Base-by-base conservation (phyloP, 2,797 vertebrate genomes). In the Phaenicophaeus curvirostris region DNA sequence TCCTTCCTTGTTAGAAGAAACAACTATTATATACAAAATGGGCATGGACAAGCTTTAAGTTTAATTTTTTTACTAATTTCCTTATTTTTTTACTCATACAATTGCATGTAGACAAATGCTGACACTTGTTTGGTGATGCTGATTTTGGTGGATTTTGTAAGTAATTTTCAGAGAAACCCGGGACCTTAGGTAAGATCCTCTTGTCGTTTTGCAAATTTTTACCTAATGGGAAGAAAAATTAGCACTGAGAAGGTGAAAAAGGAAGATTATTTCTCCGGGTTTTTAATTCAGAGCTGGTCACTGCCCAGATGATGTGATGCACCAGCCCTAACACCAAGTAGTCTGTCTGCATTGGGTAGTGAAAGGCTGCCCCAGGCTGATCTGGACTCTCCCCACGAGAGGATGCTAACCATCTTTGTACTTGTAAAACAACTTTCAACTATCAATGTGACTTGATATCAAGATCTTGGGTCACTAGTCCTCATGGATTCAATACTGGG, bases 271-370 rank as follows among this genome's bases (percentile, higher is more conserved):
- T 80, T 67, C 87, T 72, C 25, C 9, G n/a, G 33, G 28, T 39
- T 57, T 65, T 76, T 39, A 48, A 48, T 44, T 77, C 41, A 77
- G n/a, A 84, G 30, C 28, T 72, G 48, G 5, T 62, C 39, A 20
- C 24, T 2, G 5, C 55, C 17, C 69, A 35, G 27, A 8, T 37
- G 51, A n/a, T 0, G 0, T 33, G 30, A 18, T 39, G 27, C 33
- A 25, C 54, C 39, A 81, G 21, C 19, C 31, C 50, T 44, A 50
- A 39, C 16, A 24, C 27, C 0, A n/a, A n/a, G n/a, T n/a, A 0
- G 28, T 21, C 18, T 80, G 46, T 46, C 24, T 35, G 30, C 3
- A 1, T 17, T 62, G 24, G 11, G 23, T 18, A 46, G 27, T 18
- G 24, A 71, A 42, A 59, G 7, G 11, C 11, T 81, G 13, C 30